Base-by-base conservation (phyloP, 2,888 invertebrate species). In the Bhutanitis thaidina region DNA sequence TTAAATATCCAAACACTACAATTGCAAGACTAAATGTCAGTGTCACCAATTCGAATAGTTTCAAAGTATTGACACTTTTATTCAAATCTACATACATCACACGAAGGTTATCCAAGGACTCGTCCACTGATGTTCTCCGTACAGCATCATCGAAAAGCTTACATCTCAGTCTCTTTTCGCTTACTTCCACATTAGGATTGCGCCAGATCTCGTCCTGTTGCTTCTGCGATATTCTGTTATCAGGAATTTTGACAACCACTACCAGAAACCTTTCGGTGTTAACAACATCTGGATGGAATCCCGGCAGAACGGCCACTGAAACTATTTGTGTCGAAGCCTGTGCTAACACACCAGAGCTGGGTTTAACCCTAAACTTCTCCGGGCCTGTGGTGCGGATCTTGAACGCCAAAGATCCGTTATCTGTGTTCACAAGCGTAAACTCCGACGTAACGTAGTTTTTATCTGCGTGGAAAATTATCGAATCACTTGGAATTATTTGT, bases 371-470 rank as follows among this genome's bases (percentile, higher is more conserved):
- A 80, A 96, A 97, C 73, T 96, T 96, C 67, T 97, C 96, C 0
- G 97, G 97, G 0, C 96, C 94, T 10, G 97, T 97, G 4, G 97
- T 97, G 86, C 97, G 96, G 60, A 97, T 93, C 95, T 97, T 78
- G 49, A 82, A 87, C 52, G 67, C 69, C 8, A 74, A 52, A 8
- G 60, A 36, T 14, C 56, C 57, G 3, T 81, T 75, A 37, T 93
- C 91, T 43, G 88, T 83, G 76, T 95, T 95, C 54, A 90, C 91
- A 14, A 96, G 75, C 4, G 85, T 89, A 64, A 93, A 88, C 13
- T 86, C 89, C 53, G 93, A 92, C 43, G 83, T 78, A 37, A 92
- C 74, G 67, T 94, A 93, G 52, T 89, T 90, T 40, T 90, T 92
- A 49, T 90, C 90, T 58, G 85, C 91, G 49, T 84, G 80, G 71